Evolutionary conservation across 1,140 invertebrate genomes (phyloP).

Genomic region (Whitmania pigra): DNA sequence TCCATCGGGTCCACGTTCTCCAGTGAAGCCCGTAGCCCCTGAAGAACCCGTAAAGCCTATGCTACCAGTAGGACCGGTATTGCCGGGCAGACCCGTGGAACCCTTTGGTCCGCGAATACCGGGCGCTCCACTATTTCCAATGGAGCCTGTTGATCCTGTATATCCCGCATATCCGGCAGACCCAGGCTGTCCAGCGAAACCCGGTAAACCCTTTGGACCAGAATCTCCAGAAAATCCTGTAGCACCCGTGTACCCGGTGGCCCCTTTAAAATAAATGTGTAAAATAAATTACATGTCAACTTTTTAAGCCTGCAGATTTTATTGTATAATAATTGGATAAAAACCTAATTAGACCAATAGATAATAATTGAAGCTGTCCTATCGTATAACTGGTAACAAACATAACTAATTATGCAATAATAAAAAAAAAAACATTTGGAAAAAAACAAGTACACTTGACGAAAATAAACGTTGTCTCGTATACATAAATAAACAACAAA

Average conservation of each 20-base stretch:
- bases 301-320: too few relatives aligned
- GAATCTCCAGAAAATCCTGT: slow-evolving; percentile 26
- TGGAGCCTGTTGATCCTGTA: slow-evolving; percentile 24
- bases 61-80: neutral
- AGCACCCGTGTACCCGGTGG: neutral
- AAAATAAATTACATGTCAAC: too few relatives aligned
- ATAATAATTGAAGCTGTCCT: too few relatives aligned
- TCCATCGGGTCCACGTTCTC: neutral
- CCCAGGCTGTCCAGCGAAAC: slow-evolving; percentile 38
- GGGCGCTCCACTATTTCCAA: slow-evolving; percentile 18
- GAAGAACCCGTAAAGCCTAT: slow-evolving; percentile 1
- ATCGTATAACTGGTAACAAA: too few relatives aligned
- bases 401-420: too few relatives aligned
- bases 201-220: slow-evolving; percentile 28
- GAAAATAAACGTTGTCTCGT: too few relatives aligned
- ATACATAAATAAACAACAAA: too few relatives aligned
- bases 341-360: too few relatives aligned
- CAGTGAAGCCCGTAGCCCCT: slow-evolving; percentile 11
- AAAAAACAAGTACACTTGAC: too few relatives aligned
- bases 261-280: neutral
- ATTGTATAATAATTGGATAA: too few relatives aligned
- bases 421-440: too few relatives aligned
- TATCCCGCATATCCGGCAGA: slow-evolving; percentile 43
- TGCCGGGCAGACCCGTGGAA: slow-evolving; percentile 1
- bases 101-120: slow-evolving; percentile 14